Evolutionary conservation across 2,113 vertebrate species (phyloP), one percentile per base, ranked within the genome.

Genomic region (Columba livia): DNA sequence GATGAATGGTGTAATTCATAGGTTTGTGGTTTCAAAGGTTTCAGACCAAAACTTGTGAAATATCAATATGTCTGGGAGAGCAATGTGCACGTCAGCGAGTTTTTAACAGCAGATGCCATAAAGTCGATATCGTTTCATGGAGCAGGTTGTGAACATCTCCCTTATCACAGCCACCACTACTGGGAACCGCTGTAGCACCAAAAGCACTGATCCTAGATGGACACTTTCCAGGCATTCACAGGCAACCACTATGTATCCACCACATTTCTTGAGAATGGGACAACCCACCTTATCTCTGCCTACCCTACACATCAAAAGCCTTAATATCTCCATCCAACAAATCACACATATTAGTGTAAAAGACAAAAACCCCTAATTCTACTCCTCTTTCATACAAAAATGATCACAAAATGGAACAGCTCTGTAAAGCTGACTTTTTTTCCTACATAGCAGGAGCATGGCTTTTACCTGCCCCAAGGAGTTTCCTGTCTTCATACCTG

Each of bases 321-420:
- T 72, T 81, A 71, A 71, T 51, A 17, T 64, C 38, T 79, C 54
- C 23, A 20, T 53, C n/a, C 62, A 65, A 56, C 5, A 14, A 74
- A 21, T 54, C 13, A 47, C 10, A 15, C 1, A 12, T 26, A 10
- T 8, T 42, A 24, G 20, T 42, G 14, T 0, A 2, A n/a, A 62
- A 64, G 36, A 77, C 26, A 79, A 60, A 89, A 92, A 13, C 3
- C 4, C 11, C 19, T 74, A 12, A 18, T 81, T 66, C 51, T 70
- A 10, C 4, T 94, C 42, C 11, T 89, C 36, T 54, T 64, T 80
- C 47, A 40, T 31, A 16, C 5, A 32, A 64, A 47, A 20, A 47
- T 8, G 26, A 36, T 5, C 9, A 79, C 25, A 71, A 89, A 80
- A 31, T 1, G 2, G 9, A 73, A 48, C 57, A 57, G 8, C 9